Percentiles rank a stretch among this genome's conserved stretches.
Conservation (phyloP, 1,140 invertebrate genomes). For the Pseudomyrmex gracilis region DNA sequence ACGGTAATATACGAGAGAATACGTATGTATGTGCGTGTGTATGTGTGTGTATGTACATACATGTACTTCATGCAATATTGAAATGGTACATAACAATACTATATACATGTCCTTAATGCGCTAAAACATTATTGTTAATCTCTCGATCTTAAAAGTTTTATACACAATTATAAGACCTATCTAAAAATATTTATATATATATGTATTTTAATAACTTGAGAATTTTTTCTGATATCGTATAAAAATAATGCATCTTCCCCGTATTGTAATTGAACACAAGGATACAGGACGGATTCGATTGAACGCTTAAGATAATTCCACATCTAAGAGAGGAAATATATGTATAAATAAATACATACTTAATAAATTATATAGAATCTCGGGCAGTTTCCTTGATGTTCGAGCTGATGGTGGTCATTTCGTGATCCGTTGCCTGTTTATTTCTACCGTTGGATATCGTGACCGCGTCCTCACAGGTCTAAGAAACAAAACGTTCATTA, state of each 20-base stretch:
- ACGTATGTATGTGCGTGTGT: too few relatives aligned
- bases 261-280: too few relatives aligned
- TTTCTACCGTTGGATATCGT: conserved; percentile 79
- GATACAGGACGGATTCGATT: too few relatives aligned
- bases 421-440: conserved; percentile 79
- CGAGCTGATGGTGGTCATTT: conserved; percentile 80
- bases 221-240: too few relatives aligned
- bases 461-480: conserved; percentile 83
- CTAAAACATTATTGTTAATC: conserved; percentile 36
- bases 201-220: neutral
- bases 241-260: too few relatives aligned
- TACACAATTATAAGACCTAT: neutral
- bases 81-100: conserved; percentile 55
- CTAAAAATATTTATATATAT: neutral
- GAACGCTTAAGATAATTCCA: too few relatives aligned
- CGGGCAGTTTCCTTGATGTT: conserved; percentile 79
- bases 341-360: conserved; percentile 73
- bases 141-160: neutral
- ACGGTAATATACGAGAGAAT: too few relatives aligned
- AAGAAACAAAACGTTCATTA: conserved; percentile 56
- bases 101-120: conserved; percentile 74
- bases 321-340: neutral
- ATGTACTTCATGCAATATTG: neutral
- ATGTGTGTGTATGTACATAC: too few relatives aligned
- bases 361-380: conserved; percentile 76